Conservation (phyloP, 1,140 invertebrate species). For the Drosophila kepulauana region DNA sequence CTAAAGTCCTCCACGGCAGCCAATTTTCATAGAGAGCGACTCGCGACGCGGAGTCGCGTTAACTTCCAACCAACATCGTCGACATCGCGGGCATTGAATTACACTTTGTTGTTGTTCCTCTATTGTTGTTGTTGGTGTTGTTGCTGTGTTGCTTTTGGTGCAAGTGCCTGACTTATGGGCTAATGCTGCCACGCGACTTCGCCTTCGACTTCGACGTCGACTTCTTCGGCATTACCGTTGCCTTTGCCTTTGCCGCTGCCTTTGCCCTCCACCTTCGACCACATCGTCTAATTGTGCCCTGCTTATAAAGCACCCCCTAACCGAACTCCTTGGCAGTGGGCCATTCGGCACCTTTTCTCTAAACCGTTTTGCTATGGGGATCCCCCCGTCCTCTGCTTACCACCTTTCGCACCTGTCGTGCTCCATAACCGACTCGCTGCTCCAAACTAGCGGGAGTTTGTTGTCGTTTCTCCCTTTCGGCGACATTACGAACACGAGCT, state of each 20-base stretch:
- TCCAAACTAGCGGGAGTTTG: constrained; percentile 32
- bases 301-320: constrained; percentile 49
- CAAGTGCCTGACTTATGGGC: constrained; percentile 78
- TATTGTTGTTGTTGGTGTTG: constrained; percentile 30
- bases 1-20: constrained; percentile 71
- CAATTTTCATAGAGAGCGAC: constrained; percentile 75
- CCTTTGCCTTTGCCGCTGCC: background rate
- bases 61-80: constrained; percentile 32
- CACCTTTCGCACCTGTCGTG: background rate
- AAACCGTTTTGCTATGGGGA: constrained; percentile 58
- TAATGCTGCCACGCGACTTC: constrained; percentile 67
- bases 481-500: constrained; percentile 39
- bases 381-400: background rate
- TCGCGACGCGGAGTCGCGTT: constrained; percentile 47
- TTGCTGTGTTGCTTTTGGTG: constrained; percentile 44
- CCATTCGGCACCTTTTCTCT: constrained; percentile 58
- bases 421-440: constrained; percentile 1
- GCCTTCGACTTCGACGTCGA: background rate
- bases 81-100: constrained; percentile 68
- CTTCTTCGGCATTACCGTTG: constrained; percentile 25
- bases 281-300: constrained; percentile 66
- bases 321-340: constrained; percentile 22
- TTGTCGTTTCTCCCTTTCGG: constrained; percentile 16
- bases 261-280: background rate
- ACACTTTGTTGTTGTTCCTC: constrained; percentile 39